Base-by-base conservation (phyloP, 1,140 invertebrate genomes). In the Hermatobates lingyangjiaoensis region DNA sequence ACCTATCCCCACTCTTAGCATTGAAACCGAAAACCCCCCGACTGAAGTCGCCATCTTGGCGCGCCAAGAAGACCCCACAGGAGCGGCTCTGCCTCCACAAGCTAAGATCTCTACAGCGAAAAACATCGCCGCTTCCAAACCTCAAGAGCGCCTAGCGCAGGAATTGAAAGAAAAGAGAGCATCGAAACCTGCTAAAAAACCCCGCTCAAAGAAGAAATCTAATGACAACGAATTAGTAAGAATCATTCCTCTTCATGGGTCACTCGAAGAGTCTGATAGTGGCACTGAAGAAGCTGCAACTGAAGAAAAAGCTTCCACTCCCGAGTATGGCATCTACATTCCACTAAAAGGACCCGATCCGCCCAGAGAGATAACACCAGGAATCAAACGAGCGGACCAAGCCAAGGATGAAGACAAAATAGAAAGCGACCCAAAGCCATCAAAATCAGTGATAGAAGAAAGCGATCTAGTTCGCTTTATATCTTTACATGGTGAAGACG, bases 31-130 rank as follows among this genome's bases (percentile, higher is more conserved):
- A 54, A 65, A 67, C 23, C 68, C 69, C 45, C 66, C 67, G 47
- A 42, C 69, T 0, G 79, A 81, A 59, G 77, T 76, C 60, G 69
- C 78, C 18, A 59, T 82, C n/a, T 57, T 81, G 51, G 71, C 72
- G 4, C 64, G 73, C 39, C 70, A 70, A 50, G 66, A 69, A 26
- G 73, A 76, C 62, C 71, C 72, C 27, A 71, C 70, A 23, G 66
- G 73, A 58, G 73, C 66, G 3, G 68, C 73, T 27, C 58, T 76
- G 14, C 57, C 57, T 1, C 40, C 50, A 2, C 42, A 26, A 2
- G 28, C 27, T 20, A 27, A 45, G 21, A 14, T 42, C 5, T 42
- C 14, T 20, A 18, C 39, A 7, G 39, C 14, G 5, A 42, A 42
- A 42, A n/a, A n/a, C n/a, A n/a, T n/a, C n/a, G n/a, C n/a, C n/a